phyloP scores from a whole-genome alignment of 2,113 vertebrate genomes.

The Cavia aperea region DNA sequence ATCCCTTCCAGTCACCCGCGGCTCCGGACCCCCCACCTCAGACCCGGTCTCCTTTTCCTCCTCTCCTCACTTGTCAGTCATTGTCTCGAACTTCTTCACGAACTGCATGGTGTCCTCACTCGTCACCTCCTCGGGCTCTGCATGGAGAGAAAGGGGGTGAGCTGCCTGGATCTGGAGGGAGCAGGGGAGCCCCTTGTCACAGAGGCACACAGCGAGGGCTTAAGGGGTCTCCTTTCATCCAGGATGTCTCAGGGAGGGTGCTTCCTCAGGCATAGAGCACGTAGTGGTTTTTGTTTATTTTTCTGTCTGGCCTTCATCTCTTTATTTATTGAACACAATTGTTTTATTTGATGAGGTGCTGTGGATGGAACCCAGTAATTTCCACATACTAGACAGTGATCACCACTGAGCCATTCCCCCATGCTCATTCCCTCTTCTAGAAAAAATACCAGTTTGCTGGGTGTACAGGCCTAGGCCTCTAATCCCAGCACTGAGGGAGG shows the following conservation, averaged over 20 bases:
- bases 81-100: constrained; percentile 46
- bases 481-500: not conserved
- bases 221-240: not conserved
- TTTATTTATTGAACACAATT: not conserved
- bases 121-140: constrained; percentile 7
- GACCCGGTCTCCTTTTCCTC: not conserved
- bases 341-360: not conserved
- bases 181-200: rapidly evolving
- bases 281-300: not conserved
- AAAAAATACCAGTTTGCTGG: not conserved
- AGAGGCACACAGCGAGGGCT: not conserved
- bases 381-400: not conserved
- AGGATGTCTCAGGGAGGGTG: not conserved
- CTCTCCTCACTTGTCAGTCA: constrained; percentile 56
- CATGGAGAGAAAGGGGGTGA: not conserved
- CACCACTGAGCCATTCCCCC: not conserved
- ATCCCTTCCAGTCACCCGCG: not conserved
- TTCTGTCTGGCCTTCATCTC: too few relatives aligned
- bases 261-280: rapidly evolving
- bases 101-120: not conserved
- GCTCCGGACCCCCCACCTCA: not conserved
- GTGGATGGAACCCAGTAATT: not conserved
- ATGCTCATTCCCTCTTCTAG: not conserved
- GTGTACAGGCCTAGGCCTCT: not conserved
- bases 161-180: not conserved